Percentiles rank a stretch among this genome's conserved stretches.
Evolutionary conservation across 1,140 invertebrate genomes (phyloP).

Genomic region (Hermatobates lingyangjiaoensis): DNA sequence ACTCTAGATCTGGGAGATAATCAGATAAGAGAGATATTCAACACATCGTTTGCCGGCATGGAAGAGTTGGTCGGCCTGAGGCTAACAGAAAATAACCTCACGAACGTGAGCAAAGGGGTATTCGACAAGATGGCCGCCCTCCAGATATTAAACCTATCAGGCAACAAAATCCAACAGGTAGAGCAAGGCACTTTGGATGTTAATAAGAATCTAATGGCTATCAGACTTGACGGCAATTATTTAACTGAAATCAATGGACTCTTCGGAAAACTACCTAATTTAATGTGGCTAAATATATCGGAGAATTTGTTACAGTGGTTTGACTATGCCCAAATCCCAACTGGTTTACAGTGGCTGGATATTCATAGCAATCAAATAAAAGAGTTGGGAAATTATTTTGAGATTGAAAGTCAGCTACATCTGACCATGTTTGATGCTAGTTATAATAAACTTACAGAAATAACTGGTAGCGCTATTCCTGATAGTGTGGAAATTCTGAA

Average conservation of each 20-base stretch:
- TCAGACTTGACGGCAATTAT: slow-evolving; percentile 72
- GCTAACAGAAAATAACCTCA: slow-evolving; percentile 71
- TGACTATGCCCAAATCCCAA: slow-evolving; percentile 79
- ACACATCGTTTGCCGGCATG: slow-evolving; percentile 59
- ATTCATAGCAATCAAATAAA: slow-evolving; percentile 71
- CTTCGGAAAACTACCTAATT: slow-evolving; percentile 65
- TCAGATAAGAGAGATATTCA: slow-evolving; percentile 60
- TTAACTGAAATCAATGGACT: slow-evolving; percentile 65
- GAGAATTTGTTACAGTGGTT: slow-evolving; percentile 76
- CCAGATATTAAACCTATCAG: slow-evolving; percentile 70
- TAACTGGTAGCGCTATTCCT: slow-evolving; percentile 57
- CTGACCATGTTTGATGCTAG: slow-evolving; percentile 71
- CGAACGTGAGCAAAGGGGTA: slow-evolving; percentile 62
- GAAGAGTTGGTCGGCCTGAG: slow-evolving; percentile 64
- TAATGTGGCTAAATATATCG: slow-evolving; percentile 81
- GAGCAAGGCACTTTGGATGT: slow-evolving; percentile 67
- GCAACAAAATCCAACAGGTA: slow-evolving; percentile 70
- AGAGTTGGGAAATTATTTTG: slow-evolving; percentile 76
- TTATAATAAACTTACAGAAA: slow-evolving; percentile 65
- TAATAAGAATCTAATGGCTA: slow-evolving; percentile 65
- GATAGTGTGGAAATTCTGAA: slow-evolving; percentile 69
- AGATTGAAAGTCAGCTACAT: slow-evolving; percentile 63
- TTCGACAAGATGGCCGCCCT: slow-evolving; percentile 66
- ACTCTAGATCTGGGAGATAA: slow-evolving; percentile 79
- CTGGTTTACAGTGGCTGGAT: slow-evolving; percentile 72